phyloP scores from a whole-genome alignment of 2,888 invertebrate species.

The Acanthopleura granulata region DNA sequence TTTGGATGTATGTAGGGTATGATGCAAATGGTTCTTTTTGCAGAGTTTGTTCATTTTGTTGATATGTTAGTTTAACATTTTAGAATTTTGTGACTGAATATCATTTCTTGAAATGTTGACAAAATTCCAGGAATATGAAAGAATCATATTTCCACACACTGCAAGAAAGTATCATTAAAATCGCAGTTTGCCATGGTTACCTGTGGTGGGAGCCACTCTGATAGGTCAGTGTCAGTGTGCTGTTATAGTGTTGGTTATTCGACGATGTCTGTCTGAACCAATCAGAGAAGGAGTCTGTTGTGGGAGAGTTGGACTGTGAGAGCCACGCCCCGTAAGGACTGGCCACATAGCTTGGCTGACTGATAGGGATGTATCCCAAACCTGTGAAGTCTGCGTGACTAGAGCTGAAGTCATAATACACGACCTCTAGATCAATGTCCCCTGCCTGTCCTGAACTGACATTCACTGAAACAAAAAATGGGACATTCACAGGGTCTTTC shows the following conservation, averaged over 20 bases:
- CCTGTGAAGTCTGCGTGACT: conserved; percentile 29
- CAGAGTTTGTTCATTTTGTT: no score
- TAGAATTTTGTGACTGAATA: neutral
- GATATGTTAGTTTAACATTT: no score
- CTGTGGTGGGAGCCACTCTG: conserved; percentile 29
- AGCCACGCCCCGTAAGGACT: conserved; percentile 42
- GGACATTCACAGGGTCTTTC: neutral
- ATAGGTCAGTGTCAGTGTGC: conserved; percentile 31
- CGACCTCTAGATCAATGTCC: conserved; percentile 33
- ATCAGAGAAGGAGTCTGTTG: conserved; percentile 47
- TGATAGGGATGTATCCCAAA: neutral
- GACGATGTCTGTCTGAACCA: conserved; percentile 40
- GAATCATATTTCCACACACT: no score
- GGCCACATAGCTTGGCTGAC: conserved; percentile 39
- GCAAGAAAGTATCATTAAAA: no score
- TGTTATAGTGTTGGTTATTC: conserved; percentile 30
- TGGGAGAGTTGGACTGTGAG: conserved; percentile 37
- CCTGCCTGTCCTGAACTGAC: neutral
- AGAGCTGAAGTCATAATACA: conserved; percentile 40
- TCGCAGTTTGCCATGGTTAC: conserved; percentile 20
- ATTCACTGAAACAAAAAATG: neutral
- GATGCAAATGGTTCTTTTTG: no score
- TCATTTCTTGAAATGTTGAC: no score
- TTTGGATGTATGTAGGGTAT: no score
- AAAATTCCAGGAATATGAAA: no score